Conservation (phyloP, 2,113 vertebrate species). For the Phodopus roborovskii region DNA sequence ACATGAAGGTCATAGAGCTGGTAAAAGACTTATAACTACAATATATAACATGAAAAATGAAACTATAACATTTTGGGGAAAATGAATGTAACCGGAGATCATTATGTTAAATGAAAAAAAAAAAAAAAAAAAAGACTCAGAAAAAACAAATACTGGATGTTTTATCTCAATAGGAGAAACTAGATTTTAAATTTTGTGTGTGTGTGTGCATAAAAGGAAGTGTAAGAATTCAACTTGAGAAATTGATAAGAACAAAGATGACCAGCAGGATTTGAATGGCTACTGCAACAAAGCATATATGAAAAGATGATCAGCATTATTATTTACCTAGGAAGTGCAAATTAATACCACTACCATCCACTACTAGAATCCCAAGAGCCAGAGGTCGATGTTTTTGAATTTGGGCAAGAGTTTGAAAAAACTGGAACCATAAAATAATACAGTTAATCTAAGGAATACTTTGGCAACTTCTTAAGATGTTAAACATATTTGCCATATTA, state of each 20-base stretch:
- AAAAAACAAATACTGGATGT: not conserved
- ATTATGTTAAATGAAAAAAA: not conserved
- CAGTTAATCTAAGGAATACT: not conserved
- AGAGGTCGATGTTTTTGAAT: not conserved
- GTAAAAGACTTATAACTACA: not conserved
- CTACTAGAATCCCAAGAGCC: not conserved
- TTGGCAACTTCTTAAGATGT: not conserved
- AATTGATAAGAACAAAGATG: not conserved
- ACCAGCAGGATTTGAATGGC: not conserved
- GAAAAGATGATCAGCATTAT: not conserved
- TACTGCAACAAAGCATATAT: not conserved
- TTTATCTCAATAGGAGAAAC: not conserved
- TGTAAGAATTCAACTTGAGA: not conserved
- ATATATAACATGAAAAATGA: not conserved
- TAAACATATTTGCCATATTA: not conserved
- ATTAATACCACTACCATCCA: not conserved
- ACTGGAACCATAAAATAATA: not conserved
- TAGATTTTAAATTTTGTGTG: not conserved
- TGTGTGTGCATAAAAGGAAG: not conserved
- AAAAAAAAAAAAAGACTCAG: not conserved
- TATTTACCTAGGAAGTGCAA: slow-evolving; percentile 29
- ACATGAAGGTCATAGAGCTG: slow-evolving; percentile 4
- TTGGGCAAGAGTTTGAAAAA: slow-evolving; percentile 11
- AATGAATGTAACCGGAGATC: not conserved
- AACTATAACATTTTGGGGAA: not conserved